These are phyloP conservation scores for Drosophila melanica DNA, from an alignment of 1,140 invertebrate species.

Conservation along the genomic window DNA sequence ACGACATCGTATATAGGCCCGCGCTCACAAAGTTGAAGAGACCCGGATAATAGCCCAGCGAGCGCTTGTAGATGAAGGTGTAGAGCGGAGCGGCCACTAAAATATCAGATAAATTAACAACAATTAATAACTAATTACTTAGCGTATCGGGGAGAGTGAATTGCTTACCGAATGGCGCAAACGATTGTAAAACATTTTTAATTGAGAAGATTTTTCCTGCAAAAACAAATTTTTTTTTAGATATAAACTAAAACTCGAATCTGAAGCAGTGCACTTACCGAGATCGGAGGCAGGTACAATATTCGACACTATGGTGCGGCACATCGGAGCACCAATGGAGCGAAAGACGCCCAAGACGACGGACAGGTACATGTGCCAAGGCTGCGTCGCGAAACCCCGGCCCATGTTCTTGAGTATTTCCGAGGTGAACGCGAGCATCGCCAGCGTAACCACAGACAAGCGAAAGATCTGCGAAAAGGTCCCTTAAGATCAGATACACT, in stretches of 20 bases:
- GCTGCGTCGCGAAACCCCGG: conserved; percentile 85
- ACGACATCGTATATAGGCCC: conserved; percentile 79
- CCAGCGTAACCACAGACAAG: conserved; percentile 73
- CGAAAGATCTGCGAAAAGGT: conserved; percentile 60
- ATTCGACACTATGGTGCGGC: conserved; percentile 88
- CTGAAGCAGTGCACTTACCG: conserved; percentile 84
- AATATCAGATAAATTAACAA: conserved; percentile 29
- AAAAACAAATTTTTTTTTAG: conserved; percentile 1
- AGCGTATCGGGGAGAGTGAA: neutral
- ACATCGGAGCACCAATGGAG: conserved; percentile 86
- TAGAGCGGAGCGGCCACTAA: conserved; percentile 86
- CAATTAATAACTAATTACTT: conserved; percentile 28
- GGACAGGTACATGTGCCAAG: conserved; percentile 88
- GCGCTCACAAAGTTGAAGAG: conserved; percentile 86
- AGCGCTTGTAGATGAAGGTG: conserved; percentile 86
- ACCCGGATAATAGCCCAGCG: conserved; percentile 85
- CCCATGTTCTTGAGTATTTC: conserved; percentile 84
- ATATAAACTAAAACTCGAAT: neutral
- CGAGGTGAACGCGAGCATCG: conserved; percentile 77
- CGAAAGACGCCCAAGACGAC: conserved; percentile 85
- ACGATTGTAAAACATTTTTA: conserved; percentile 87
- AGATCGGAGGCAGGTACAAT: conserved; percentile 87
- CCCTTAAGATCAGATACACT: neutral
- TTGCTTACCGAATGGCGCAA: conserved; percentile 85
- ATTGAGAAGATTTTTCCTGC: conserved; percentile 87